phyloP scores from a whole-genome alignment of 1,140 invertebrate species.

The Formica selysi region DNA sequence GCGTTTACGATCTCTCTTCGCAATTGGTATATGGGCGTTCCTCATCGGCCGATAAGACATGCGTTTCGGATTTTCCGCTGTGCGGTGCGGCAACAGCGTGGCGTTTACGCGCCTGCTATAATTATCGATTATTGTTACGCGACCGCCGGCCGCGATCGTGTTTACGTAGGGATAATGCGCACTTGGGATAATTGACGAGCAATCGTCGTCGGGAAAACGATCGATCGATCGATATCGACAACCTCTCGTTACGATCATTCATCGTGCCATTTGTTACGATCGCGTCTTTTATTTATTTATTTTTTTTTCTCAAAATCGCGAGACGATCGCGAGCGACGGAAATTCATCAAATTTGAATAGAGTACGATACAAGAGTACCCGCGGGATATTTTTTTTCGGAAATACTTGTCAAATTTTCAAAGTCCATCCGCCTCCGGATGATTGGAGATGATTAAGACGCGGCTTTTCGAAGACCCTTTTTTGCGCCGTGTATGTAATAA shows the following conservation, averaged over 20 bases:
- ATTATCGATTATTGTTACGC: conserved; percentile 51
- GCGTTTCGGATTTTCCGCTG: conserved; percentile 43
- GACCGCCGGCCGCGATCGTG: not conserved
- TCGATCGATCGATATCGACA: not conserved
- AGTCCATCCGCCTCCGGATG: not conserved
- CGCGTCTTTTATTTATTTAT: not conserved
- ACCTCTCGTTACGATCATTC: conserved; percentile 14
- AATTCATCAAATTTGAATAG: not conserved
- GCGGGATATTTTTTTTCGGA: not conserved
- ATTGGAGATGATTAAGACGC: conserved; percentile 13
- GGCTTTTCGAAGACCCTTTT: conserved; percentile 11
- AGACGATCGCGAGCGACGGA: not conserved
- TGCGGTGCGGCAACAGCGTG: not conserved
- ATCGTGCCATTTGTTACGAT: not conserved
- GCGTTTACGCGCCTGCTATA: conserved; percentile 38
- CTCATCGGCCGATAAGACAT: conserved; percentile 47
- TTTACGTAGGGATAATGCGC: conserved; percentile 35
- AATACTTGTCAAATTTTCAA: conserved; percentile 24
- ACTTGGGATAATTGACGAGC: conserved; percentile 38
- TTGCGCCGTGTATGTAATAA: conserved; percentile 17
- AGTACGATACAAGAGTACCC: not conserved
- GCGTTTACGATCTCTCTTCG: conserved; percentile 53
- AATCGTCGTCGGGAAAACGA: conserved; percentile 20
- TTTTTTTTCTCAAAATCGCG: not conserved
- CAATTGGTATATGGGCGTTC: conserved; percentile 43